These are phyloP conservation scores for Wasmannia auropunctata DNA, from an alignment of 1,140 invertebrate genomes.

Conservation along the genomic window DNA sequence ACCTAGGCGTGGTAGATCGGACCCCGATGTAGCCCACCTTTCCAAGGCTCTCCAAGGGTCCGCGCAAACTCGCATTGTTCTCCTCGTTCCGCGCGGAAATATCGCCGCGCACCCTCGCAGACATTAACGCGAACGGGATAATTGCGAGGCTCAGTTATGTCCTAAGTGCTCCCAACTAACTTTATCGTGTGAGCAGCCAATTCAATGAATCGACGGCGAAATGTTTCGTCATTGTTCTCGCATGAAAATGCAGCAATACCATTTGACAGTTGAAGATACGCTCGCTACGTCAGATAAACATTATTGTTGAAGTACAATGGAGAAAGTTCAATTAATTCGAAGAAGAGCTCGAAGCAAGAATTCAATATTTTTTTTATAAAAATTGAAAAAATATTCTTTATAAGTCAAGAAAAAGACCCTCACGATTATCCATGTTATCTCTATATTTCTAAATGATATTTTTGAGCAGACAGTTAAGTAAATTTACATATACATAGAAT, in stretches of 20 bases:
- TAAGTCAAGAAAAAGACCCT: background rate
- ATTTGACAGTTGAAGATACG: constrained; percentile 9
- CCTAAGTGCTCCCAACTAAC: background rate
- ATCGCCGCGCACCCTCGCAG: background rate
- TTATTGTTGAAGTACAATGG: background rate
- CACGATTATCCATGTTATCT: background rate
- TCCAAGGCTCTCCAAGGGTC: background rate
- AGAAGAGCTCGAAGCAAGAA: background rate
- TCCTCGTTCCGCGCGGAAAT: constrained; percentile 31
- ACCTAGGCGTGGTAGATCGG: constrained; percentile 60
- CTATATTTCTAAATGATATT: background rate
- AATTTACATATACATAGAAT: background rate
- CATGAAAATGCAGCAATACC: constrained; percentile 8
- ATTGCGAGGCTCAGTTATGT: constrained; percentile 14
- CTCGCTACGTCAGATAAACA: background rate
- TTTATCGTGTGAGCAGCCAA: background rate
- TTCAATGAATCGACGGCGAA: background rate
- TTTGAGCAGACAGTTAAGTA: background rate
- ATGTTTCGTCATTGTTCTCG: constrained; percentile 35
- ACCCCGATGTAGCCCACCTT: constrained; percentile 30
- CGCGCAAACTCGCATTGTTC: constrained; percentile 54
- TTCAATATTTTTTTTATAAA: background rate
- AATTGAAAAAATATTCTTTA: too few species aligned
- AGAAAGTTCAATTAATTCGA: background rate
- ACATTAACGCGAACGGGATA: constrained; percentile 17